Conservation (phyloP, 2,113 vertebrate species). For the Cyprinodon tularosa region DNA sequence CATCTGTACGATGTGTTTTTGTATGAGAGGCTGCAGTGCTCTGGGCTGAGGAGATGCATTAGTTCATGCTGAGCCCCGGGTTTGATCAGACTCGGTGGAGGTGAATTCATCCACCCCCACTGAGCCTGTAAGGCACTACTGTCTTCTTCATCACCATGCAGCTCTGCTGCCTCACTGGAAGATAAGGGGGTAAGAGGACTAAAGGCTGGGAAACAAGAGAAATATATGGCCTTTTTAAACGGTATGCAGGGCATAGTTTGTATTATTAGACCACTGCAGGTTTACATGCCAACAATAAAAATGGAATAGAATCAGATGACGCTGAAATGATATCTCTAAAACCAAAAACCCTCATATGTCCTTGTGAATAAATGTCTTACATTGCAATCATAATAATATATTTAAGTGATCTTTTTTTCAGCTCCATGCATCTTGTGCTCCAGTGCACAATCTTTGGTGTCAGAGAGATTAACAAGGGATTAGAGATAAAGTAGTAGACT, state of each 20-base stretch:
- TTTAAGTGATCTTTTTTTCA: no score
- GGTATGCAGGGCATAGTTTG: background rate
- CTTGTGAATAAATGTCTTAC: no score
- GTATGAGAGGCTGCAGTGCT: constrained; percentile 14
- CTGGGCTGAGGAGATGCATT: constrained; percentile 38
- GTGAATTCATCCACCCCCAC: constrained; percentile 60
- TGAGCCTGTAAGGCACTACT: constrained; percentile 37
- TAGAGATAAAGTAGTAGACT: no score
- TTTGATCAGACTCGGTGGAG: constrained; percentile 49
- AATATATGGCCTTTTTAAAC: background rate
- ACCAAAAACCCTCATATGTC: background rate
- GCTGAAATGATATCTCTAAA: background rate
- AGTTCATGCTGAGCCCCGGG: constrained; percentile 48
- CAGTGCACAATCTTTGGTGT: no score
- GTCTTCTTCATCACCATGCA: constrained; percentile 53
- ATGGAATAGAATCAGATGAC: background rate
- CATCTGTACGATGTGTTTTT: constrained; percentile 22
- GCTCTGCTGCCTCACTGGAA: constrained; percentile 28
- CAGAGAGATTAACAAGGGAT: background rate
- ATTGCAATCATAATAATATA: no score
- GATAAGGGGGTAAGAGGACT: constrained; percentile 5
- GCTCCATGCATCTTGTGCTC: background rate
- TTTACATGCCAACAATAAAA: background rate
- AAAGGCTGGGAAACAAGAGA: background rate
- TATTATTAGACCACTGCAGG: background rate